Evolutionary conservation across 2,113 vertebrate species (phyloP), one percentile per base, ranked within the genome.

Genomic region (Zeus faber): DNA sequence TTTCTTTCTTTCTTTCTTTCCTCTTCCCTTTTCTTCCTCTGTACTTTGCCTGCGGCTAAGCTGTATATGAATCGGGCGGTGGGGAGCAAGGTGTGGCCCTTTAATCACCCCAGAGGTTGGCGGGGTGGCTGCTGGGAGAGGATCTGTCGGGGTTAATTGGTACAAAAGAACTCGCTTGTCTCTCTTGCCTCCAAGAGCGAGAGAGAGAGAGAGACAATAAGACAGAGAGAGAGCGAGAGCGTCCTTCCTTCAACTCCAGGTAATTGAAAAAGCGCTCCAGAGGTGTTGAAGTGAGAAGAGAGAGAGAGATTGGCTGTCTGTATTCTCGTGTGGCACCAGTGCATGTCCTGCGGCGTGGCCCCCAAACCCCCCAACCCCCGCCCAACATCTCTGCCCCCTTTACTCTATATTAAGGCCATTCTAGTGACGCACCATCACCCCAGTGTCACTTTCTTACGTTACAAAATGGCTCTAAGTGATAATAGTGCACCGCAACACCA

Each of bases 111-210:
- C 40, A 62, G 67, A 67, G 77, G 58, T 58, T 70, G 50, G 47
- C 51, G 58, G 57, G 54, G 67, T 74, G 72, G 72, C 70, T 74
- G 58, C 71, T 65, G 50, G 65, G 49, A 62, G 55, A 74, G 71
- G 13, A 52, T 76, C 83, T 68, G 65, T 40, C 61, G 65, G 60
- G 65, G 73, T 77, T 85, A 88, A 90, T 83, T 86, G 77, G 68
- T 79, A 87, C 83, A 87, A 86, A 88, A 82, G 14, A n/a, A 26
- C 60, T 70, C 50, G 31, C 70, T 71, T 80, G 79, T 80, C 74
- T n/a, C n/a, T n/a, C n/a, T n/a, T n/a, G n/a, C n/a, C 67, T 65
- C 22, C n/a, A 6, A 44, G 39, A 44, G 35, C 40, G 31, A 51
- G 21, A 56, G 39, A 35, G 0, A 54, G 26, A 62, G 33, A 37